Evolutionary conservation across 1,140 invertebrate genomes (phyloP), one percentile per base, ranked within the genome.

Genomic region (Drosophila busckii): DNA sequence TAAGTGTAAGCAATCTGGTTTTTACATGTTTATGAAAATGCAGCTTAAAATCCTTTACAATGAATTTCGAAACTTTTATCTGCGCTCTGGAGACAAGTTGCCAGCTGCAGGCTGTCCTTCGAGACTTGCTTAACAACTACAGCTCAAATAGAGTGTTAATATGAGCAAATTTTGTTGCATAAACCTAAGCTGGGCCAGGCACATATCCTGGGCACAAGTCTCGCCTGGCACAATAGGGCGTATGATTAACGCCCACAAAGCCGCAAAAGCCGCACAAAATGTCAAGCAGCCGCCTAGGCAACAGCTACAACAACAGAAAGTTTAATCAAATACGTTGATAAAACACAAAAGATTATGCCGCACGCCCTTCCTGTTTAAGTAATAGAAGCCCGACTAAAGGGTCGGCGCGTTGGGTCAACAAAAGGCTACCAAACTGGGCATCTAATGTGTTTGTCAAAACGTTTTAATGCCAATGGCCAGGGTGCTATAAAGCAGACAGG

Each of bases 321-420:
- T 66, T 76, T 80, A 75, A 78, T 78, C 71, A 78, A 78, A 78
- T 80, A 68, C 76, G 73, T 71, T 78, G 71, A 78, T 78, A 78
- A 80, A 80, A 80, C 73, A 71, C 56, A 78, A 78, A 80, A 78
- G 71, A 78, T 78, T 78, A 78, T 44, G 64, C 28, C 44, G 40
- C 23, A 19, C 8, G 9, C 31, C 17, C 20, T 32, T 32, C 28
- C 52, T 38, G 34, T 12, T n/a, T 41, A 50, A 49, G 50, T 12
- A 56, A 52, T 46, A 46, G 31, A 8, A 20, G 17, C 10, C 22
- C 20, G 37, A 13, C 31, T 23, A 50, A 63, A 63, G 64, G 53
- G 46, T 35, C 45, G 15, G 5, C n/a, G n/a, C n/a, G 3, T 42
- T 44, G 66, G 53, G 31, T 34, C 34, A 28, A 29, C 29, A 16